Evolutionary conservation across 2,888 invertebrate genomes (phyloP).

Genomic region (Oscheius myriophilus): DNA sequence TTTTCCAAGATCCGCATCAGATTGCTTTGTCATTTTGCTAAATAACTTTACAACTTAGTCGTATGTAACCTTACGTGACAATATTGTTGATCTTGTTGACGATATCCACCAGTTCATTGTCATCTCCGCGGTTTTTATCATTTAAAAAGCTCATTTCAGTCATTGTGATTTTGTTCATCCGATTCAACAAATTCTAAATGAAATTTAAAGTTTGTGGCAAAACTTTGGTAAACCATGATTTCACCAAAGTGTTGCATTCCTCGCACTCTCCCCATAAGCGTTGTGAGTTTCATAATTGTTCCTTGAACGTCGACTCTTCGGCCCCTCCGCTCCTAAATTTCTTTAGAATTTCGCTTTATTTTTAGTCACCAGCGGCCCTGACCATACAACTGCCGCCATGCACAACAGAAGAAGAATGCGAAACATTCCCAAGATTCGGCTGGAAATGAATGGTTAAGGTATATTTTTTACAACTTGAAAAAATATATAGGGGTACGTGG

Average conservation of each 20-base stretch:
- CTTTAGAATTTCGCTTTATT: background rate
- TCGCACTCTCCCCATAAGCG: background rate
- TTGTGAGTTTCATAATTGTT: constrained; percentile 2
- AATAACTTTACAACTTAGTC: background rate
- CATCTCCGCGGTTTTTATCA: background rate
- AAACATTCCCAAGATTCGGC: background rate
- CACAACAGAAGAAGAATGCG: background rate
- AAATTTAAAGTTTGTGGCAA: background rate
- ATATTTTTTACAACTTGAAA: too few relatives aligned
- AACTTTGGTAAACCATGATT: background rate
- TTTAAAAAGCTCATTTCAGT: constrained; percentile 3
- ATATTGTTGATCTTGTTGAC: constrained; percentile 25
- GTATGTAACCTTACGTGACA: background rate
- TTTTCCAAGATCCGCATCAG: background rate
- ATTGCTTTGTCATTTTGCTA: constrained; percentile 10
- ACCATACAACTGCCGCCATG: background rate
- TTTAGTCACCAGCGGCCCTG: background rate
- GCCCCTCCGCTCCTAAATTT: background rate
- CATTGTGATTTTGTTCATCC: background rate
- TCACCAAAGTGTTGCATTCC: constrained; percentile 21
- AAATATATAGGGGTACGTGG: too few relatives aligned
- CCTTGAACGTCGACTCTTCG: constrained; percentile 1
- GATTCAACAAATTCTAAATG: constrained; percentile 11
- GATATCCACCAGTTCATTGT: constrained; percentile 17
- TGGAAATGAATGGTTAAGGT: too few relatives aligned